Evolutionary conservation across 2,113 vertebrate species (phyloP).

Genomic region (Mormyrus iriodes): DNA sequence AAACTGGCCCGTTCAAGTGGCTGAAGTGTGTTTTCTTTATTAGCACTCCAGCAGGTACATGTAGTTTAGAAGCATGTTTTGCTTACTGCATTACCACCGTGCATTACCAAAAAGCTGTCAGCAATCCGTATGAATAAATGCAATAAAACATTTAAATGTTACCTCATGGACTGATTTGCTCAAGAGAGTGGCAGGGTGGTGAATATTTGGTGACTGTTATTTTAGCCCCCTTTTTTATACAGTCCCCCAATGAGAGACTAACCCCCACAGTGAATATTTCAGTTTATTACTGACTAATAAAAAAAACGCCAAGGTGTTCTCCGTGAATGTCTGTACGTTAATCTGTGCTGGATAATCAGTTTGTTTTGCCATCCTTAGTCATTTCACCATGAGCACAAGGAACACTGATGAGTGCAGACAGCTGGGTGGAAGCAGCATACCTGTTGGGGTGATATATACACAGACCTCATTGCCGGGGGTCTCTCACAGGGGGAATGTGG

Average conservation of each 20-base stretch:
- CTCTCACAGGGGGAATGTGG: neutral
- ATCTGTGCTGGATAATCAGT: constrained; percentile 32
- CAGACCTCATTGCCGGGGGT: neutral
- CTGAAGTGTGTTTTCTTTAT: neutral
- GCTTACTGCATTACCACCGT: neutral
- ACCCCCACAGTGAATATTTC: neutral
- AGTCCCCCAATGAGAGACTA: neutral
- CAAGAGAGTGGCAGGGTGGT: constrained; percentile 33
- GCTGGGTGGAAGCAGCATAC: neutral
- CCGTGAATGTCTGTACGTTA: constrained; percentile 8
- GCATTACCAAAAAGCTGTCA: neutral
- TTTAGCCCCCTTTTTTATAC: neutral
- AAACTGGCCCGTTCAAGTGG: neutral
- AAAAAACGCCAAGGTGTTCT: neutral
- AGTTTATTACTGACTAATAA: neutral
- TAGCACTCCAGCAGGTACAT: neutral
- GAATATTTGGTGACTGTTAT: neutral
- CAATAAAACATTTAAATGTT: constrained; percentile 61
- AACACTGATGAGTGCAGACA: constrained; percentile 16
- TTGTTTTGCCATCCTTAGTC: constrained; percentile 11
- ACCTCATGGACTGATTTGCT: constrained; percentile 58
- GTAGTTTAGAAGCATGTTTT: neutral
- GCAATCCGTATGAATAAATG: constrained; percentile 50
- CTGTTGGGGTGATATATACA: neutral
- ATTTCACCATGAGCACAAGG: constrained; percentile 14